A percentile compares a stretch with the other conserved stretches of the same genome.
Evolutionary conservation across 2,113 vertebrate species (phyloP).

Genomic region (Machaerirhynchus nigripectus): DNA sequence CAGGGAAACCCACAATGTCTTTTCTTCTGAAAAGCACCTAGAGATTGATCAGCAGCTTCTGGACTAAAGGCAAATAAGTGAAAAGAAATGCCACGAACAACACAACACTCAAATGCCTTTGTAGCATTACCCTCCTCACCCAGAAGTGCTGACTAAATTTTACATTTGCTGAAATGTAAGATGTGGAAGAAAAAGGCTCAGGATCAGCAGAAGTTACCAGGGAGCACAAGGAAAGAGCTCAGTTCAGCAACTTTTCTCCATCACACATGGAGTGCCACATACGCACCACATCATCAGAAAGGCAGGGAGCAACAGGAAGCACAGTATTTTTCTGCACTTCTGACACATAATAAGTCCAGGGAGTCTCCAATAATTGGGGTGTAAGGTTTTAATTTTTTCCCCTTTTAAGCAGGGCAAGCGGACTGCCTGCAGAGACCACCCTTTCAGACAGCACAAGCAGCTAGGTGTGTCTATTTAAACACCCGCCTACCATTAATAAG

Average conservation of each 20-base stretch:
- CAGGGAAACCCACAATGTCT: background rate
- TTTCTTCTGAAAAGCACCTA: background rate
- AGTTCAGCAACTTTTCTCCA: background rate
- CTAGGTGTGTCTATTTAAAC: background rate
- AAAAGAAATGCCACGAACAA: background rate
- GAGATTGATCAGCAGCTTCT: background rate
- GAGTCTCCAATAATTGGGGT: rapidly evolving
- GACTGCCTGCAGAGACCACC: background rate
- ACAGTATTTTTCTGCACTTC: background rate
- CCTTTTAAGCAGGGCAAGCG: background rate
- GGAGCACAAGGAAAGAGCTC: background rate
- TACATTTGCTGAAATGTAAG: rapidly evolving
- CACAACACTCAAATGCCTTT: background rate
- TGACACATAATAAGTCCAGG: background rate
- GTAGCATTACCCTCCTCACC: background rate
- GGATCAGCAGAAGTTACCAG: background rate
- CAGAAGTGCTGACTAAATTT: background rate
- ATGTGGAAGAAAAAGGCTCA: background rate
- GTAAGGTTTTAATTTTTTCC: background rate
- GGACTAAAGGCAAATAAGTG: background rate
- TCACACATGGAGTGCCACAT: background rate
- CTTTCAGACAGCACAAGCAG: background rate
- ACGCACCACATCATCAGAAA: background rate
- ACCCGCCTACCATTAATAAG: no score
- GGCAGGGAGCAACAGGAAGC: background rate